A percentile compares a stretch with the other conserved stretches of the same genome.
Conservation (phyloP, 2,113 vertebrate species). For the Strix uralensis region DNA sequence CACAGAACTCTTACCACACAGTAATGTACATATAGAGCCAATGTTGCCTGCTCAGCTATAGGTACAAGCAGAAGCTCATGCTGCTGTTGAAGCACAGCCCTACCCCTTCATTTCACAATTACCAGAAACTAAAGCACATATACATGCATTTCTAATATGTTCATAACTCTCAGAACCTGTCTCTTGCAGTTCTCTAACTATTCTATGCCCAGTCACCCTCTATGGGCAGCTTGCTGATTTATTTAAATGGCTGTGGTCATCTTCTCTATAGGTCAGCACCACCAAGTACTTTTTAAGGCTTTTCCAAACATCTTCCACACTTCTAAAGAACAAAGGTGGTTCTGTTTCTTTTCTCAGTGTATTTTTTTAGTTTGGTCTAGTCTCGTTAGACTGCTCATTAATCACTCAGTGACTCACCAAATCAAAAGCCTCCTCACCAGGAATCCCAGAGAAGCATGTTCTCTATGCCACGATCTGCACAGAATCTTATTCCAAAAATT, state of each 20-base stretch:
- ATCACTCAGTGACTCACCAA: rapidly evolving
- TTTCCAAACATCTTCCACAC: neutral
- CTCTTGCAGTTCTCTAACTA: neutral
- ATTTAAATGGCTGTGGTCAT: neutral
- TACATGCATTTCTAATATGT: rapidly evolving
- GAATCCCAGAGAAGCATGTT: neutral
- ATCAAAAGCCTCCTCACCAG: neutral
- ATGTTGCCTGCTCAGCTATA: neutral
- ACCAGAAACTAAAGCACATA: neutral
- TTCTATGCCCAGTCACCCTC: neutral
- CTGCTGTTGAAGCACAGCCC: neutral
- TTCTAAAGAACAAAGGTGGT: neutral
- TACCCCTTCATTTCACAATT: neutral
- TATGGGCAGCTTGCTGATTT: neutral
- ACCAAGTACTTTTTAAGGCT: neutral
- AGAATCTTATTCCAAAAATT: neutral
- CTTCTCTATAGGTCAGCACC: neutral
- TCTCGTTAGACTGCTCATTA: neutral
- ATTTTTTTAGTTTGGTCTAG: neutral
- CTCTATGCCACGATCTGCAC: neutral
- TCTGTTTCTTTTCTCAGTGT: neutral
- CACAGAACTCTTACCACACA: neutral
- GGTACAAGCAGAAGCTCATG: neutral
- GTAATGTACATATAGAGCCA: neutral
- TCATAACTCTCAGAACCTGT: neutral